Conservation (phyloP, 37 sponge, comb jelly and placozoan species). For the Beroe forskalii region DNA sequence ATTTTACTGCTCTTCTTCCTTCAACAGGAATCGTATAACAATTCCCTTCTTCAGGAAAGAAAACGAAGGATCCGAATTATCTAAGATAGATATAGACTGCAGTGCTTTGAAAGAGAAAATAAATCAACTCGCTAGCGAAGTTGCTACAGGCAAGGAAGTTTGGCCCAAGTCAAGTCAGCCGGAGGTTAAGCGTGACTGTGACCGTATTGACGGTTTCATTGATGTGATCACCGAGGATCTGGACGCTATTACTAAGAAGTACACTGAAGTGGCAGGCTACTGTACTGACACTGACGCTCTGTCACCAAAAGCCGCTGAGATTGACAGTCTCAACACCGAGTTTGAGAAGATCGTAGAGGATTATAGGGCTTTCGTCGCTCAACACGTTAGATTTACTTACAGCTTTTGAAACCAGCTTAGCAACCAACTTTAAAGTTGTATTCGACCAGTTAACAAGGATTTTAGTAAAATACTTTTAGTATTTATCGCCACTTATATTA, state of each 20-base stretch:
- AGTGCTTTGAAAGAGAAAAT: constrained; percentile 15
- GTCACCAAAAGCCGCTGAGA: background rate
- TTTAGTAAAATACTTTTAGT: no score
- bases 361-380: constrained; percentile 16
- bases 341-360: constrained; percentile 34
- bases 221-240: constrained; percentile 41
- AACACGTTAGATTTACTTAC: constrained; percentile 1
- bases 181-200: constrained; percentile 52
- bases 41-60: constrained; percentile 13
- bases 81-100: constrained; percentile 18
- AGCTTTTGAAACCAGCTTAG: background rate
- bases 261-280: constrained; percentile 23
- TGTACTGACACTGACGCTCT: background rate
- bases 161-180: constrained; percentile 36
- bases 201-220: constrained; percentile 55
- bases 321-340: constrained; percentile 13
- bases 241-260: constrained; percentile 33
- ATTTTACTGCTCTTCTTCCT: no score
- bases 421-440: no score
- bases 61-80: background rate
- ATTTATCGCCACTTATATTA: no score
- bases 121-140: constrained; percentile 1
- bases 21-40: no score
- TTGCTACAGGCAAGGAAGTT: background rate
- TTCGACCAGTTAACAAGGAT: no score